Percentiles rank a stretch among this genome's conserved stretches.
phyloP scores from a whole-genome alignment of 2,113 vertebrate species.

The Chaetodon trifascialis region DNA sequence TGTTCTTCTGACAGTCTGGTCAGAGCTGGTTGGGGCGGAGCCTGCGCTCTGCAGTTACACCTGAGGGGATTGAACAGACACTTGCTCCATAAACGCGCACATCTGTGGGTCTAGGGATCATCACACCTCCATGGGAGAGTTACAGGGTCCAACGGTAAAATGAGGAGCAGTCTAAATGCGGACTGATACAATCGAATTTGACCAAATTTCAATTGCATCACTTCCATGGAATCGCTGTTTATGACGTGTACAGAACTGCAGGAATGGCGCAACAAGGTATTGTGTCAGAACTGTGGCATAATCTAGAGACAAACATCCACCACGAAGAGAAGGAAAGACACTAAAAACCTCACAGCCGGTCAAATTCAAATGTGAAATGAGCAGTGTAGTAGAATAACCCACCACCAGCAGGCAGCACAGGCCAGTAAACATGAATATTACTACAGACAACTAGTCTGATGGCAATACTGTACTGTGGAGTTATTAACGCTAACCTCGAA shows the following conservation, averaged over 20 bases:
- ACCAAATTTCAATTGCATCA: background rate
- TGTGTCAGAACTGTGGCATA: background rate
- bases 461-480: background rate
- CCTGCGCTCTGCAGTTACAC: slow-evolving; percentile 63
- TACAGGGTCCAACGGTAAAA: background rate
- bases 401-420: slow-evolving; percentile 39
- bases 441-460: too few relatives aligned
- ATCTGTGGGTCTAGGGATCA: background rate
- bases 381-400: slow-evolving; percentile 1
- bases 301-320: background rate
- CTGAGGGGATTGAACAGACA: slow-evolving; percentile 71
- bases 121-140: background rate
- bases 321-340: background rate
- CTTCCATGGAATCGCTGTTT: background rate
- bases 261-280: background rate
- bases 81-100: background rate
- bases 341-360: background rate
- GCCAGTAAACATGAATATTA: background rate
- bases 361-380: background rate
- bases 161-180: background rate
- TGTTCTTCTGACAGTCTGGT: slow-evolving; percentile 72
- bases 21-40: slow-evolving; percentile 58
- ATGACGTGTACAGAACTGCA: background rate
- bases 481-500: background rate
- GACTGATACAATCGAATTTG: background rate